Evolutionary conservation across 2,113 vertebrate species (phyloP).

Genomic region (Amblyopsis rosae): DNA sequence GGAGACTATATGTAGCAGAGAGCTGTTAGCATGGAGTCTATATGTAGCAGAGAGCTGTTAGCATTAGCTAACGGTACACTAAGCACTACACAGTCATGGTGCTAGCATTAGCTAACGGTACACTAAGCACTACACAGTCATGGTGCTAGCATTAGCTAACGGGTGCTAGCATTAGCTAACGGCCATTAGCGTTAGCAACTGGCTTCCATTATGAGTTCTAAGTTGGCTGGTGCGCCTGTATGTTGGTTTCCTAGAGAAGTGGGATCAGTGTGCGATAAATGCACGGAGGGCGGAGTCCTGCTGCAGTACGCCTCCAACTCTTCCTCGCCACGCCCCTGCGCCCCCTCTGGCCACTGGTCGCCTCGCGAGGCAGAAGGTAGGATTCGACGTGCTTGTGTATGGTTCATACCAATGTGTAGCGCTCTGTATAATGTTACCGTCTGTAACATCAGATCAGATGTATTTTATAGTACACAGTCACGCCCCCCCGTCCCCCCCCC

Average conservation of each 20-base stretch:
- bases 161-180: no score
- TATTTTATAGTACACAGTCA: no score
- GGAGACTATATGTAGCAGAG: no score
- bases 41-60: no score
- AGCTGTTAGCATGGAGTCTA: no score
- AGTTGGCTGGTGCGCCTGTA: slow-evolving; percentile 87
- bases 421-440: background rate
- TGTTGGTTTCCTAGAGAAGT: slow-evolving; percentile 99
- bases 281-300: slow-evolving; percentile 87
- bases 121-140: no score
- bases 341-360: slow-evolving; percentile 95
- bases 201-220: slow-evolving; percentile 75
- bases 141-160: no score
- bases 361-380: slow-evolving; percentile 97
- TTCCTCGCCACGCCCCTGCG: slow-evolving; percentile 92
- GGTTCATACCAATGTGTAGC: background rate
- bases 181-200: slow-evolving; percentile 15
- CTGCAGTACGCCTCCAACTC: slow-evolving; percentile 93
- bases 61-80: no score
- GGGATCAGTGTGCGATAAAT: slow-evolving; percentile 98
- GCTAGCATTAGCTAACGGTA: no score
- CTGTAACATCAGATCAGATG: no score
- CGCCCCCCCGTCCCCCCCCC: no score
- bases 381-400: background rate
- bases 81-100: no score